Conservation (phyloP, 2,888 invertebrate genomes). For the Nephrotoma flavescens region DNA sequence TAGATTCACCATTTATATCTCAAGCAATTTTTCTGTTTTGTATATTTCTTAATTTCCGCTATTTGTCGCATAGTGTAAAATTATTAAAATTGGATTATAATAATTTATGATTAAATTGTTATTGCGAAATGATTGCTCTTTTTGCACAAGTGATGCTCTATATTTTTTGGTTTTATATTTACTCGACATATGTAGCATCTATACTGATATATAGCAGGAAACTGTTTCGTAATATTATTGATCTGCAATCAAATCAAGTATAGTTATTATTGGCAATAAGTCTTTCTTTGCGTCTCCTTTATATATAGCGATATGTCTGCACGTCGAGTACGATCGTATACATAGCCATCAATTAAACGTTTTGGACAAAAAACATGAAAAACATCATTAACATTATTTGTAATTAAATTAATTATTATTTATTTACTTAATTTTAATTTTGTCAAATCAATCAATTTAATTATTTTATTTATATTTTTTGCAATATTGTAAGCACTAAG, state of each 20-base stretch:
- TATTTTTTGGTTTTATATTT: neutral
- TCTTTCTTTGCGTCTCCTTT: no score
- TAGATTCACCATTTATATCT: neutral
- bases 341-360: neutral
- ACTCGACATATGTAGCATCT: neutral
- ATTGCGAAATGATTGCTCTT: neutral
- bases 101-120: neutral
- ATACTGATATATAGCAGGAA: neutral
- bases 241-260: neutral
- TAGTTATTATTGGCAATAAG: neutral
- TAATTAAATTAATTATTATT: neutral
- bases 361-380: neutral
- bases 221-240: neutral
- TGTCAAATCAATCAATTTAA: neutral
- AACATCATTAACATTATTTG: neutral
- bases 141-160: neutral
- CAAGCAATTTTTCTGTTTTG: neutral
- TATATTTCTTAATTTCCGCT: neutral
- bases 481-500: neutral
- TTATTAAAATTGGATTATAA: neutral
- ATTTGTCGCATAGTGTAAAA: neutral
- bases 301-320: no score
- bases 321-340: neutral
- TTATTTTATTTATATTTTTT: neutral
- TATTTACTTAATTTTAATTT: neutral